Percentiles rank a stretch among this genome's conserved stretches.
Evolutionary conservation across 1,140 invertebrate genomes (phyloP).

Genomic region (Tigriopus japonicus): DNA sequence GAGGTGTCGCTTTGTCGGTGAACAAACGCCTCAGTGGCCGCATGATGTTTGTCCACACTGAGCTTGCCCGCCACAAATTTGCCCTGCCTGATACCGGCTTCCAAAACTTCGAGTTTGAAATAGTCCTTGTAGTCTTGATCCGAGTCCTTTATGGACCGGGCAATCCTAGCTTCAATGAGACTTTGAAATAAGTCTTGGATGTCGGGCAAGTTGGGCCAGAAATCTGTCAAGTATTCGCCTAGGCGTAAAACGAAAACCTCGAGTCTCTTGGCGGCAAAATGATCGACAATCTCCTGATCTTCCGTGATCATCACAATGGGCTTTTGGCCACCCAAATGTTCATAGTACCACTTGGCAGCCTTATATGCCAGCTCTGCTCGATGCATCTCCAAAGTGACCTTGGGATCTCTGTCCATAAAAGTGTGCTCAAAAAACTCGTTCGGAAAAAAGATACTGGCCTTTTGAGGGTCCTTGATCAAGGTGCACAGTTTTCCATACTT

Average conservation of each 20-base stretch:
- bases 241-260: constrained; percentile 22
- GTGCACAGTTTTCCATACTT: constrained; percentile 18
- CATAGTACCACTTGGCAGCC: constrained; percentile 22
- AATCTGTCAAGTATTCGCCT: constrained; percentile 21
- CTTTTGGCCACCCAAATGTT: constrained; percentile 23
- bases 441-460: constrained; percentile 21
- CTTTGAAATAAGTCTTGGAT: constrained; percentile 18
- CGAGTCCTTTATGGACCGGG: constrained; percentile 1
- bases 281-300: constrained; percentile 20
- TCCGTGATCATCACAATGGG: constrained; percentile 24
- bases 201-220: constrained; percentile 20
- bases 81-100: constrained; percentile 23
- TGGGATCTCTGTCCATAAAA: constrained; percentile 20
- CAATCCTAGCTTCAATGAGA: not conserved
- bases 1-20: constrained; percentile 12
- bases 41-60: constrained; percentile 25
- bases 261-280: constrained; percentile 19
- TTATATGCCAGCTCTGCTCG: constrained; percentile 20
- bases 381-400: constrained; percentile 19
- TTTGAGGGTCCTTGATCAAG: constrained; percentile 20
- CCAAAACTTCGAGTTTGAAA: constrained; percentile 22
- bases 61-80: constrained; percentile 22
- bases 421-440: constrained; percentile 25
- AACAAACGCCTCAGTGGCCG: constrained; percentile 25
- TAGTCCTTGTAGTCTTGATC: constrained; percentile 23